Evolutionary conservation across 2,797 vertebrate species (phyloP).

Genomic region (Euthynnus affinis): DNA sequence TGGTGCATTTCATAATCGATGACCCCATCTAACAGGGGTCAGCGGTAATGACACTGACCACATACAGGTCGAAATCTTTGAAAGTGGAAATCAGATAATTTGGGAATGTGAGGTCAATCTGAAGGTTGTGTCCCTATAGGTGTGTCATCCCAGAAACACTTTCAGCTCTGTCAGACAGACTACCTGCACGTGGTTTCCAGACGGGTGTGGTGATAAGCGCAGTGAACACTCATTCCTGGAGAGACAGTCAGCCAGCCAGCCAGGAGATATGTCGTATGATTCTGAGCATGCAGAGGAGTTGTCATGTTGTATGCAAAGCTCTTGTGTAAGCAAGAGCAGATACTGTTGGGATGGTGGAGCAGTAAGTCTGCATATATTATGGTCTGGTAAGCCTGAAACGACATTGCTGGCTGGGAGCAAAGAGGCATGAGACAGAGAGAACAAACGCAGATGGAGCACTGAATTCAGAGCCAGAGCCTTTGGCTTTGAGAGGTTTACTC

Average conservation of each 20-base stretch:
- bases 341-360: constrained; percentile 20
- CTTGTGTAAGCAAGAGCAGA: constrained; percentile 23
- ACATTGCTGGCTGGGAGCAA: constrained; percentile 12
- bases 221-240: constrained; percentile 1
- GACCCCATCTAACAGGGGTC: constrained; percentile 55
- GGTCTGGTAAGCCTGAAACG: constrained; percentile 47
- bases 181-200: constrained; percentile 13
- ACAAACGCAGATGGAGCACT: constrained; percentile 51
- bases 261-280: constrained; percentile 25
- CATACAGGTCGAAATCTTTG: constrained; percentile 35
- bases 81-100: constrained; percentile 51
- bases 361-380: constrained; percentile 32
- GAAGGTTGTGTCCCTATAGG: constrained; percentile 1
- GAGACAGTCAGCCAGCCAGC: constrained; percentile 13
- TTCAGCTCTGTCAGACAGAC: constrained; percentile 23
- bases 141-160: constrained; percentile 23
- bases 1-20: constrained; percentile 30
- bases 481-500: constrained; percentile 31
- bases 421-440: constrained; percentile 45
- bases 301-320: constrained; percentile 32
- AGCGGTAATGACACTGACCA: constrained; percentile 34
- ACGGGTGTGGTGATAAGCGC: constrained; percentile 39
- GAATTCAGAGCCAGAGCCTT: constrained; percentile 40
- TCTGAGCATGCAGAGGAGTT: constrained; percentile 28
- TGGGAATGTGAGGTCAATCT: constrained; percentile 35